These are phyloP conservation scores for Bruchidius siliquastri DNA, from an alignment of 2,888 invertebrate genomes.

Conservation along the genomic window DNA sequence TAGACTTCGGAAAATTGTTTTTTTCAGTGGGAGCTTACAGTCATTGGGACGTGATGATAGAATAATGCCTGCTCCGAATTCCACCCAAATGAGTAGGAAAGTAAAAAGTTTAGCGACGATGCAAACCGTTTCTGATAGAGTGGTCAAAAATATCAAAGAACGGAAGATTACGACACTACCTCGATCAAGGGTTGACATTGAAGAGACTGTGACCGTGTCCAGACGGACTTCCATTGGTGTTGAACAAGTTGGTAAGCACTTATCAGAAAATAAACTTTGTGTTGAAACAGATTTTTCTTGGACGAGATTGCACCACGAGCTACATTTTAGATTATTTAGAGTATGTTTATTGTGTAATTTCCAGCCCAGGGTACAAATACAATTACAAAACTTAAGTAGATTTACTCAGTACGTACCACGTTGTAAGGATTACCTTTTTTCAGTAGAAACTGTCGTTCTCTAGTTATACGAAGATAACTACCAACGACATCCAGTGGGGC, in stretches of 20 bases:
- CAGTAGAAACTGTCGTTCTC: too few relatives aligned
- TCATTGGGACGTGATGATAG: not conserved
- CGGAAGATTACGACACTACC: conserved; percentile 16
- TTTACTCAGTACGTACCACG: too few relatives aligned
- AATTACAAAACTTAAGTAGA: too few relatives aligned
- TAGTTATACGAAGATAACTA: too few relatives aligned
- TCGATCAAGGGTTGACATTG: conserved; percentile 15
- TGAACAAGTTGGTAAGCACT: conserved; percentile 27
- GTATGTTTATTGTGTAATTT: too few relatives aligned
- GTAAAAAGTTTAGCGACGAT: conserved; percentile 17
- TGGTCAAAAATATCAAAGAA: conserved; percentile 6
- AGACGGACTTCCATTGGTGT: conserved; percentile 31
- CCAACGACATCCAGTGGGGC: too few relatives aligned
- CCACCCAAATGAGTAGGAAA: conserved; percentile 11
- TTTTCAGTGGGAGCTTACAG: not conserved
- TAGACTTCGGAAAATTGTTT: too few relatives aligned
- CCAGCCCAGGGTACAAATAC: too few relatives aligned
- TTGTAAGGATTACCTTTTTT: too few relatives aligned
- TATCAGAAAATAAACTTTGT: not conserved
- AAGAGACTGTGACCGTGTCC: conserved; percentile 36
- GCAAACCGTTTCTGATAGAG: conserved; percentile 6
- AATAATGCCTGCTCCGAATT: not conserved
- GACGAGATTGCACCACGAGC: too few relatives aligned
- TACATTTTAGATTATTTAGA: too few relatives aligned
- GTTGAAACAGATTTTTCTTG: too few relatives aligned